Evolutionary conservation across 2,797 vertebrate genomes (phyloP).

Genomic region (Hydrolagus colliei): DNA sequence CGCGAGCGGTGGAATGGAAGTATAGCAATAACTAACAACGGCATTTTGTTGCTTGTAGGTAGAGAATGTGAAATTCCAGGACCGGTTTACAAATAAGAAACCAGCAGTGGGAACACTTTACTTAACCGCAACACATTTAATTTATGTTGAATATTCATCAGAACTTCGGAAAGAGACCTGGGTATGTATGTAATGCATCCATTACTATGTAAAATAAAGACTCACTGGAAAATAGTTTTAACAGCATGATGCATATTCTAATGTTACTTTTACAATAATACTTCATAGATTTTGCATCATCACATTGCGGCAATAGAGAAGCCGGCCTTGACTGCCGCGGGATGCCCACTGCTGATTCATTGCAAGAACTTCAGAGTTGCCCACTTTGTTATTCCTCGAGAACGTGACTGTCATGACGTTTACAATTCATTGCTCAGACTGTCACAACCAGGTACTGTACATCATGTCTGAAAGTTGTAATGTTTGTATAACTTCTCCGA

Average conservation of each 20-base stretch:
- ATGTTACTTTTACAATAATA: constrained; percentile 17
- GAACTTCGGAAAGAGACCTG: constrained; percentile 63
- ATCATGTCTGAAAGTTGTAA: neutral
- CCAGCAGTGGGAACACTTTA: constrained; percentile 59
- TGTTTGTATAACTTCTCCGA: neutral
- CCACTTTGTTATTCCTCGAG: constrained; percentile 60
- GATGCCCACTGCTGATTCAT: constrained; percentile 58
- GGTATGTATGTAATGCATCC: constrained; percentile 46
- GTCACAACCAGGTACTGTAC: constrained; percentile 62
- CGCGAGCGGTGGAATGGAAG: too few species aligned
- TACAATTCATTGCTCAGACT: constrained; percentile 64
- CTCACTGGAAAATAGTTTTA: neutral
- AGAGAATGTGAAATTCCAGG: constrained; percentile 63
- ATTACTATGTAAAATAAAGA: neutral
- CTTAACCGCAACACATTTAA: constrained; percentile 68
- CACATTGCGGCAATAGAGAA: constrained; percentile 65
- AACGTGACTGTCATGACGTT: constrained; percentile 62
- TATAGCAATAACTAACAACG: too few species aligned
- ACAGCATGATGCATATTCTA: neutral
- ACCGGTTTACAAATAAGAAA: constrained; percentile 56
- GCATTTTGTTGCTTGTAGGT: constrained; percentile 47
- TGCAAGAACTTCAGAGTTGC: constrained; percentile 66
- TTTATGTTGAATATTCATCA: constrained; percentile 61
- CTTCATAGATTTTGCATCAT: constrained; percentile 61
- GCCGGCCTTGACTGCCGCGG: constrained; percentile 51